phyloP scores from a whole-genome alignment of 2,113 vertebrate genomes.

The Tragelaphus strepsiceros region DNA sequence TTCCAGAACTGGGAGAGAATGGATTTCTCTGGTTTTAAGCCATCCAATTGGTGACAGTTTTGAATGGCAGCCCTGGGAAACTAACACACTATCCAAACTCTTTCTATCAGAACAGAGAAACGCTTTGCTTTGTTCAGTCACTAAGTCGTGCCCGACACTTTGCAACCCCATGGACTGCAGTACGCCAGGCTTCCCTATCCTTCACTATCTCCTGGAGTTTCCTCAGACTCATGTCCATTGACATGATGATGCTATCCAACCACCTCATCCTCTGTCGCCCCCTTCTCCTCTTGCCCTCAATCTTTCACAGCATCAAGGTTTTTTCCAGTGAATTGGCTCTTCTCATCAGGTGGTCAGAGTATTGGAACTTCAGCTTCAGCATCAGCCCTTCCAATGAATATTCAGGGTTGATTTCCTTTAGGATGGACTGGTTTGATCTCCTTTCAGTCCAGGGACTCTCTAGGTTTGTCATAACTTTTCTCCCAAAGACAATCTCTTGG shows the following conservation, averaged over 20 bases:
- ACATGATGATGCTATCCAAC: background rate
- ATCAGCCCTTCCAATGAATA: background rate
- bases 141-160: background rate
- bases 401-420: background rate
- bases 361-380: background rate
- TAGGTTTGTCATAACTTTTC: background rate
- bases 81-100: fast-evolving
- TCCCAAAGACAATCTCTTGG: background rate
- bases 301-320: background rate
- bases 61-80: background rate
- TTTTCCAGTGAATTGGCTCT: background rate
- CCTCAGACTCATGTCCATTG: background rate
- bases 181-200: background rate
- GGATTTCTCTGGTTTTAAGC: fast-evolving
- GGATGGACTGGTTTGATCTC: background rate
- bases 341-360: background rate
- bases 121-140: background rate
- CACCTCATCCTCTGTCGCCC: background rate
- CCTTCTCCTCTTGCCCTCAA: background rate
- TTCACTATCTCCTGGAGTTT: background rate
- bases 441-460: background rate
- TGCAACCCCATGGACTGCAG: background rate
- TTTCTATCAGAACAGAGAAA: background rate
- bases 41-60: fast-evolving
- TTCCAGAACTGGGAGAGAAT: fast-evolving